phyloP scores from a whole-genome alignment of 2,888 invertebrate species.

The Drosophila helvetica region DNA sequence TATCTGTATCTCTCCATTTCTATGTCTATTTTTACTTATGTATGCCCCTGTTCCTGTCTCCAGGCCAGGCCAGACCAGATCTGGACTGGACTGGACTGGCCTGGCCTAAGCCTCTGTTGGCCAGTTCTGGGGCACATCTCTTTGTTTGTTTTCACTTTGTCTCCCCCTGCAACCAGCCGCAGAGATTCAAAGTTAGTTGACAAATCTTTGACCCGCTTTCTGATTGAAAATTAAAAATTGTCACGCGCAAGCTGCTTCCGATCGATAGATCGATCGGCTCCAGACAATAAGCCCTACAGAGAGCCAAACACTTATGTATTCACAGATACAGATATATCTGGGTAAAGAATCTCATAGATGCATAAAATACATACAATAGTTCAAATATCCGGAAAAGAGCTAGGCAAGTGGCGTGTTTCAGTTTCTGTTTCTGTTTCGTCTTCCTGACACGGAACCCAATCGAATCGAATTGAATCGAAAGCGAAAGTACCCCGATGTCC shows the following conservation, averaged over 20 bases:
- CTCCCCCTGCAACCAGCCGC: not conserved
- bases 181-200: conserved; percentile 24
- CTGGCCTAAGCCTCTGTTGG: not conserved
- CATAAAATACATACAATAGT: too few relatives aligned
- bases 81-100: not conserved
- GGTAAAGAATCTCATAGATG: too few relatives aligned
- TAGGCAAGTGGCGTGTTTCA: not conserved
- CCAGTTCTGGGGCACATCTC: not conserved
- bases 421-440: conserved; percentile 22
- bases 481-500: conserved; percentile 31
- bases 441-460: conserved; percentile 22
- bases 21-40: conserved; percentile 19
- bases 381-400: not conserved
- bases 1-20: conserved; percentile 9
- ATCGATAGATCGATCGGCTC: conserved; percentile 39
- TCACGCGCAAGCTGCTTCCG: conserved; percentile 66
- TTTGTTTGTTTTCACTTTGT: conserved; percentile 13
- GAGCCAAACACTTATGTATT: too few relatives aligned
- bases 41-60: conserved; percentile 12
- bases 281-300: too few relatives aligned
- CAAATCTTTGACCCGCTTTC: conserved; percentile 43
- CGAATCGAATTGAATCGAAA: conserved; percentile 44
- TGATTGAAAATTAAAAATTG: conserved; percentile 66
- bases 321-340: too few relatives aligned
- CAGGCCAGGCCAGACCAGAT: not conserved